Conservation (phyloP, 2,113 vertebrate species). For the Hemiscyllium ocellatum region DNA sequence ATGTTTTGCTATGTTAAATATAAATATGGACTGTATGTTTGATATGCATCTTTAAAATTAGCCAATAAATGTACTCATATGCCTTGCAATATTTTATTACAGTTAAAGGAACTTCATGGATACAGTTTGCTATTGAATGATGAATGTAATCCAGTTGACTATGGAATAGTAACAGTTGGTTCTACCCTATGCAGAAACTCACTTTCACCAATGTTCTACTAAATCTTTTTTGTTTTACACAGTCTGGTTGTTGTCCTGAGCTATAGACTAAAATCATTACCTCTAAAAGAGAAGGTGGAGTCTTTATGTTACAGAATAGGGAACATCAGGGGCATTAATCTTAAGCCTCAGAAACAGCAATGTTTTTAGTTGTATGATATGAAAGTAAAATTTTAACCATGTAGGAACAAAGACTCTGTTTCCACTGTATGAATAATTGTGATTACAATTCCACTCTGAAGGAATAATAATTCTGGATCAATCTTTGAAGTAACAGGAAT, state of each 20-base stretch:
- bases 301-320: too few species aligned
- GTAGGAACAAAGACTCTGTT: background rate
- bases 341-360: background rate
- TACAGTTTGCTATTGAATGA: background rate
- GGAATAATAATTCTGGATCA: background rate
- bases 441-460: background rate
- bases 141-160: background rate
- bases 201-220: background rate
- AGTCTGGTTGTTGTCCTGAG: too few species aligned
- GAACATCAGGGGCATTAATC: too few species aligned
- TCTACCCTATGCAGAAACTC: background rate
- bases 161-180: background rate
- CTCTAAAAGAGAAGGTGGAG: too few species aligned
- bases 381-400: background rate
- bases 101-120: too few species aligned
- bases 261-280: too few species aligned
- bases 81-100: background rate
- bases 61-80: background rate
- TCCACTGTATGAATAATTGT: background rate
- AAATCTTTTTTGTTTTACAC: too few species aligned
- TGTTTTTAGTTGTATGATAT: background rate
- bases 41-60: background rate
- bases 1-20: too few species aligned
- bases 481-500: background rate
- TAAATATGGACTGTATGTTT: background rate